Evolutionary conservation across 2,888 invertebrate species (phyloP).

Genomic region (Protophormia terraenovae): DNA sequence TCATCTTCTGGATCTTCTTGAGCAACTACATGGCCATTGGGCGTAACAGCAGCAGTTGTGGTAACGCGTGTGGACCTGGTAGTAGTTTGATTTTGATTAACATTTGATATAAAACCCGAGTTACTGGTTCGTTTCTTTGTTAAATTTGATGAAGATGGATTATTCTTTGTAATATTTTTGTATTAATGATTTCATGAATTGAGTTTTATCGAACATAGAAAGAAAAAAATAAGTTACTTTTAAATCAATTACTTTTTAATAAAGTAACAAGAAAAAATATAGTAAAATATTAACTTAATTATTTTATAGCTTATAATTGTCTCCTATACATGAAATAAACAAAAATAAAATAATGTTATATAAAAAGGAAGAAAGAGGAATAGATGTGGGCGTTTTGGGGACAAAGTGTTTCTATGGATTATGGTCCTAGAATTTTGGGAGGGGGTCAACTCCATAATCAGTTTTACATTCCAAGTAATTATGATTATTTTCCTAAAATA

Average conservation of each 20-base stretch:
- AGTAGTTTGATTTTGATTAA: slow-evolving; percentile 15
- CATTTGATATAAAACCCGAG: slow-evolving; percentile 10
- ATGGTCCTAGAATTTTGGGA: not conserved
- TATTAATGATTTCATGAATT: slow-evolving; percentile 40
- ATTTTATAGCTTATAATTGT: slow-evolving; percentile 48
- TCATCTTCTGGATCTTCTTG: slow-evolving; percentile 50
- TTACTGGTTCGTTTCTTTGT: not conserved
- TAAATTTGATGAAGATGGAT: not conserved
- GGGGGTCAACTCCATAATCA: not conserved
- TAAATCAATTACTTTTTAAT: slow-evolving; percentile 53
- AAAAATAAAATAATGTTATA: slow-evolving; percentile 34
- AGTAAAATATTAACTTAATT: slow-evolving; percentile 51
- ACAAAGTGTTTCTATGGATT: slow-evolving; percentile 19
- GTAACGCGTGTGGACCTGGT: not conserved
- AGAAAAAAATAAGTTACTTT: slow-evolving; percentile 40
- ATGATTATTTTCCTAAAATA: slow-evolving; percentile 51
- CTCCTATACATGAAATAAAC: slow-evolving; percentile 44
- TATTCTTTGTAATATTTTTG: slow-evolving; percentile 14
- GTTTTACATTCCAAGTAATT: slow-evolving; percentile 15
- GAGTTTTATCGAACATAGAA: slow-evolving; percentile 16
- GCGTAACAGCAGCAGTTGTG: slow-evolving; percentile 44
- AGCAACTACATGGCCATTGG: slow-evolving; percentile 60
- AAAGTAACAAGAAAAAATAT: slow-evolving; percentile 44
- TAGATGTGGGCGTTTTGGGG: slow-evolving; percentile 1
- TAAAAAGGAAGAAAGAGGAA: slow-evolving; percentile 5